Percentiles rank a stretch among this genome's conserved stretches.
phyloP scores from a whole-genome alignment of 30 jellyfish, hydroid and myxozoan species.

The Mastigias papua region DNA sequence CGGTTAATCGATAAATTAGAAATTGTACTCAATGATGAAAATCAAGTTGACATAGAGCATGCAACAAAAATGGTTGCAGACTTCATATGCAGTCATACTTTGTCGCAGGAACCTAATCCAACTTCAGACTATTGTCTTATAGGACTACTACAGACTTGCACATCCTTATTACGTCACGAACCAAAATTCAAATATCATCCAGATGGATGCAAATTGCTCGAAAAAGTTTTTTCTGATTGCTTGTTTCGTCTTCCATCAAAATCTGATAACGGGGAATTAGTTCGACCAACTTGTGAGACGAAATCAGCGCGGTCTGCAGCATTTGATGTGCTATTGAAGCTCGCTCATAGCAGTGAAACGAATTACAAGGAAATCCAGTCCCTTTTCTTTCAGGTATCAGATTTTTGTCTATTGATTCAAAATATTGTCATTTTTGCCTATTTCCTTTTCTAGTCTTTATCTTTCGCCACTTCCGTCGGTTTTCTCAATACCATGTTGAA shows the following conservation, averaged over 20 bases:
- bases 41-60: conserved; percentile 71
- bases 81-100: conserved; percentile 62
- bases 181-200: conserved; percentile 70
- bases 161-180: conserved; percentile 93
- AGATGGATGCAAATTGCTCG: conserved; percentile 72
- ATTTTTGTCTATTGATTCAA: no score
- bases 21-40: conserved; percentile 3
- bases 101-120: conserved; percentile 41
- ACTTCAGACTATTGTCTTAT: conserved; percentile 88
- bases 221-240: conserved; percentile 78
- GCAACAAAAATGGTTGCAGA: conserved; percentile 74
- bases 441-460: background rate
- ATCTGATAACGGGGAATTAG: conserved; percentile 52
- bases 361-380: conserved; percentile 81
- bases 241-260: conserved; percentile 77
- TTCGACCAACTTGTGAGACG: conserved; percentile 84
- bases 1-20: conserved; percentile 85
- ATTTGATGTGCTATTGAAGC: conserved; percentile 86
- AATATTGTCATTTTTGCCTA: background rate
- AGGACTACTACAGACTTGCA: conserved; percentile 94
- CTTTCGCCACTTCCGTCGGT: no score
- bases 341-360: conserved; percentile 80
- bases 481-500: no score
- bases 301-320: conserved; percentile 96
- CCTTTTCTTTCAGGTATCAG: conserved; percentile 57